Conservation (phyloP, 2,888 invertebrate species). For the Hirtodrosophila alboralis region DNA sequence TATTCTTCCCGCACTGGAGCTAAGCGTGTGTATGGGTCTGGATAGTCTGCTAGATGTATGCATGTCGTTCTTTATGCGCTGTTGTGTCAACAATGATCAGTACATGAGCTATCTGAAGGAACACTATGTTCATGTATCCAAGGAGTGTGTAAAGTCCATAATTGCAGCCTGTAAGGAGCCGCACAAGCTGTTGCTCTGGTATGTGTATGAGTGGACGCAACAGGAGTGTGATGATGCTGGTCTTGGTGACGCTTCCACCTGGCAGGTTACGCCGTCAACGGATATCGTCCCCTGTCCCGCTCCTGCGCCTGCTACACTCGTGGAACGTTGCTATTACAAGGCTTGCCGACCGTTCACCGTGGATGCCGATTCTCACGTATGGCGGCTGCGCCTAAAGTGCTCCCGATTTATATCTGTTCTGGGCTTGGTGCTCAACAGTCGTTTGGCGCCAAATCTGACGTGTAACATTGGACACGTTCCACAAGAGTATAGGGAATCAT, state of each 20-base stretch:
- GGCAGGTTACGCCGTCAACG: constrained; percentile 28
- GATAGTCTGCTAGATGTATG: constrained; percentile 74
- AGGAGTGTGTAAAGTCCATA: constrained; percentile 82
- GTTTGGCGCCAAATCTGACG: constrained; percentile 78
- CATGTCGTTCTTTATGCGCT: constrained; percentile 82
- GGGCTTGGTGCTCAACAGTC: constrained; percentile 81
- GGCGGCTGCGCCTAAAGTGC: constrained; percentile 74
- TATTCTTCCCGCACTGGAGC: constrained; percentile 82
- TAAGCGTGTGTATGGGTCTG: constrained; percentile 82
- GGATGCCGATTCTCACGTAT: constrained; percentile 70
- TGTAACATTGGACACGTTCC: constrained; percentile 50
- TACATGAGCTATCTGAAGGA: constrained; percentile 78
- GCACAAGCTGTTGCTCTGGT: constrained; percentile 80
- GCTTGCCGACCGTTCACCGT: constrained; percentile 82
- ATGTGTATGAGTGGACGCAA: constrained; percentile 83
- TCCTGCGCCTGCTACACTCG: constrained; percentile 42
- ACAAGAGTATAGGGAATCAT: constrained; percentile 78
- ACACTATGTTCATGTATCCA: constrained; percentile 82
- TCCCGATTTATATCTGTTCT: constrained; percentile 81
- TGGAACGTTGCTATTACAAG: constrained; percentile 83
- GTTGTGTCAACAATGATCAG: constrained; percentile 80
- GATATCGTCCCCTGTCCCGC: constrained; percentile 16
- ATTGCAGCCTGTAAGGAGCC: constrained; percentile 75
- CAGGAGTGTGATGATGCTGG: constrained; percentile 81
- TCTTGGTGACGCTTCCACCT: constrained; percentile 47